Conservation (phyloP, 2,113 vertebrate genomes). For the Mobula birostris region DNA sequence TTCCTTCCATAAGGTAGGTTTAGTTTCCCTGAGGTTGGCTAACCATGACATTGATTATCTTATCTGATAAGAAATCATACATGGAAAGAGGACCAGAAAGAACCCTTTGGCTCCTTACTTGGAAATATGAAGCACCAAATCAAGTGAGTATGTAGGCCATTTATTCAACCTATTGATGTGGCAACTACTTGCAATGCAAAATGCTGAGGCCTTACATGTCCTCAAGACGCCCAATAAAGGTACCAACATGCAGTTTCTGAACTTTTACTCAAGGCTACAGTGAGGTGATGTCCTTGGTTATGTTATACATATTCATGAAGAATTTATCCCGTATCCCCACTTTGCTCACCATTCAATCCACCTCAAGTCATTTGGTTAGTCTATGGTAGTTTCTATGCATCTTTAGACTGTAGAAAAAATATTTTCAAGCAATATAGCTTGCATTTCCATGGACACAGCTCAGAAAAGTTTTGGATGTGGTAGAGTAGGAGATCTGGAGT, state of each 20-base stretch:
- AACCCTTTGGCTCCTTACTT: neutral
- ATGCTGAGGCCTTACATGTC: neutral
- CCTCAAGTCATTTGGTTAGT: neutral
- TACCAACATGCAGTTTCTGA: neutral
- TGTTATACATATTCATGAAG: neutral
- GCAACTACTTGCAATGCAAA: neutral
- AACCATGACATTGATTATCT: neutral
- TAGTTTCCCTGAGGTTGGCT: neutral
- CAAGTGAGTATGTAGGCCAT: neutral
- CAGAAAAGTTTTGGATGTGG: neutral
- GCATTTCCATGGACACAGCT: no score
- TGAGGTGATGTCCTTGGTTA: neutral
- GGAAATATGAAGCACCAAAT: neutral
- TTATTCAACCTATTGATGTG: neutral
- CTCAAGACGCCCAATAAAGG: neutral
- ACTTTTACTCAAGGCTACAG: no score
- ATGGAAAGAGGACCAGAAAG: neutral
- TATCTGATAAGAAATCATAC: neutral
- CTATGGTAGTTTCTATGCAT: neutral
- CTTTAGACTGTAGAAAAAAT: neutral
- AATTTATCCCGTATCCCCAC: neutral
- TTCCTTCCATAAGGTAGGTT: neutral
- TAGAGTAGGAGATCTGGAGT: neutral
- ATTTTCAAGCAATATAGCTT: neutral
- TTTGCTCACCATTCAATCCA: neutral